Evolutionary conservation across 2,888 invertebrate species (phyloP), one percentile per base, ranked within the genome.

Genomic region (Torymus auratus): DNA sequence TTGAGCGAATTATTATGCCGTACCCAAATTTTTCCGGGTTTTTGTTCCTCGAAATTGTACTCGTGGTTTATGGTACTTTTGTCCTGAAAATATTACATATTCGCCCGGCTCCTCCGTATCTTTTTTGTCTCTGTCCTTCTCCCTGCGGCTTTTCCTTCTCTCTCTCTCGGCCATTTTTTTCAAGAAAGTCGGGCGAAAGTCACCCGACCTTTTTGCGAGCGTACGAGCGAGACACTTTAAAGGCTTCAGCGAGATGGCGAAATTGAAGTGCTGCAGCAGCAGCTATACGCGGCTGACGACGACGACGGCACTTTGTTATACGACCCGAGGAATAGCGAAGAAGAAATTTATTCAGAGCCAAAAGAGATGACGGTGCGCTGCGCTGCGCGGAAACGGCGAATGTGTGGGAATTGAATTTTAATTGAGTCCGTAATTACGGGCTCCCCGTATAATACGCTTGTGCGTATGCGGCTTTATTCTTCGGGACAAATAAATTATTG

Each of bases 181-280:
- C 69, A 74, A 78, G 73, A 81, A 81, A 78, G 62, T 73, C 77
- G 73, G 53, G 73, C 77, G 81, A 81, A 77, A 73, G 77, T 81
- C 81, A 77, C 56, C 70, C 72, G 69, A 77, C 72, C 81, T 81
- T 78, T 78, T 81, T 78, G 77, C 77, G 7, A 41, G 41, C 5
- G 41, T 1, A 7, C 7, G 41, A 41, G 41, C 55, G 81, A 80
- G 84, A 84, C 83, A 80, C 84, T 83, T 86, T 86, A 85, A 84
- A 86, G 86, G 86, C 80, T 84, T 81, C 77, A 73, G 50, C 64
- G 72, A 69, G 77, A 69, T 73, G 60, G 60, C 69, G 73, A 73
- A 77, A 77, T 81, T 77, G 81, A 81, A 77, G 81, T 77, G 71
- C 70, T 75, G 81, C 74, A 28, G 70, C 64, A 41, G 41, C 7